These are phyloP conservation scores for Drymonia ruficornis DNA, from an alignment of 2,888 invertebrate species.

Conservation along the genomic window DNA sequence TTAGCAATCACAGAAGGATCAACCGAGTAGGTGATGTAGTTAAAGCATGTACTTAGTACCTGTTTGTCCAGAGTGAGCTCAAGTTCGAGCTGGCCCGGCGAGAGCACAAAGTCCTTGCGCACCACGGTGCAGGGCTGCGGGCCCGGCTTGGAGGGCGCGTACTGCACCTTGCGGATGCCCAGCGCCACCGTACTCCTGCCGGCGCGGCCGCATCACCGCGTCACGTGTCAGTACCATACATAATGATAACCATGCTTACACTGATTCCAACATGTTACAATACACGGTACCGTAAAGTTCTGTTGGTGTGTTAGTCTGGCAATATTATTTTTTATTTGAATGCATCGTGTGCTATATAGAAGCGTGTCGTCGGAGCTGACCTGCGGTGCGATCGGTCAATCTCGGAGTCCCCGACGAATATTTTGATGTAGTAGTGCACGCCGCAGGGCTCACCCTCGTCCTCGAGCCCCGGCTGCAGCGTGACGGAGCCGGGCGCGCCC, in stretches of 20 bases:
- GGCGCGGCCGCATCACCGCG: too few relatives aligned
- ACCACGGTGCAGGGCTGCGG: slow-evolving; percentile 97
- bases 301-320: too few relatives aligned
- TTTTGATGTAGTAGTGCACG: slow-evolving; percentile 95
- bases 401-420: slow-evolving; percentile 92
- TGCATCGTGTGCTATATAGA: too few relatives aligned
- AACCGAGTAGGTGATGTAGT: neutral
- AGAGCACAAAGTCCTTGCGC: slow-evolving; percentile 96
- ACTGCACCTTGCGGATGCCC: slow-evolving; percentile 96
- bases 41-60: too few relatives aligned
- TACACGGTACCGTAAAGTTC: too few relatives aligned
- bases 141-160: slow-evolving; percentile 94
- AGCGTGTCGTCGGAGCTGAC: slow-evolving; percentile 61
- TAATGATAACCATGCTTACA: too few relatives aligned
- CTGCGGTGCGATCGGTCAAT: slow-evolving; percentile 92
- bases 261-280: too few relatives aligned
- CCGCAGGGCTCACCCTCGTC: slow-evolving; percentile 96
- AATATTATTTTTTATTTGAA: too few relatives aligned
- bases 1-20: too few relatives aligned
- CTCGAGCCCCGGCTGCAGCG: slow-evolving; percentile 93
- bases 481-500: slow-evolving; percentile 96
- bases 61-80: slow-evolving; percentile 98
- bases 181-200: slow-evolving; percentile 93
- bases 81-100: slow-evolving; percentile 96
- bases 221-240: too few relatives aligned